phyloP scores from a whole-genome alignment of 2,797 vertebrate species.

The Eremophila alpestris region DNA sequence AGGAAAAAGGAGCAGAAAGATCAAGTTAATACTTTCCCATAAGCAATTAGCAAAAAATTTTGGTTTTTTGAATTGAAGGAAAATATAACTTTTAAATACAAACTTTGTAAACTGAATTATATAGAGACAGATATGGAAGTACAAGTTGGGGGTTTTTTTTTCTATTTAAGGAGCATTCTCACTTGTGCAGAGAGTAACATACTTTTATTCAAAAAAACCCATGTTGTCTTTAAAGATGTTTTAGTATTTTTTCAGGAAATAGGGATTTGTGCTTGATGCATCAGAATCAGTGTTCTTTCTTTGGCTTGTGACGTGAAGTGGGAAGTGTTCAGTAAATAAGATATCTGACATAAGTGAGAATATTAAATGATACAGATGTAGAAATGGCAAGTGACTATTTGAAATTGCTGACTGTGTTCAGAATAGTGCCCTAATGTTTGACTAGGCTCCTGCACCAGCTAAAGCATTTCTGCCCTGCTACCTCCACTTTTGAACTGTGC shows the following conservation, averaged over 20 bases:
- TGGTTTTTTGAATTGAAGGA: not conserved
- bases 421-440: not conserved
- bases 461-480: slow-evolving; percentile 49
- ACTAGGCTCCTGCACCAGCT: slow-evolving; percentile 2
- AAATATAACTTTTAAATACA: not conserved
- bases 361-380: not conserved
- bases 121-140: not conserved
- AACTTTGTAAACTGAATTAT: not conserved
- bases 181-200: not conserved
- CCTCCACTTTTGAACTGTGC: slow-evolving; percentile 1
- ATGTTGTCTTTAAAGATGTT: not conserved
- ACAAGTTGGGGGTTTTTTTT: not conserved
- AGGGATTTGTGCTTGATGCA: not conserved
- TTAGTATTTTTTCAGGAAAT: not conserved
- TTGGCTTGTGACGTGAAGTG: not conserved
- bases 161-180: not conserved
- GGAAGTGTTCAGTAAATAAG: not conserved
- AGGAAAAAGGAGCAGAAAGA: not conserved
- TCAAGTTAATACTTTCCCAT: not conserved
- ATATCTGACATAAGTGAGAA: not conserved
- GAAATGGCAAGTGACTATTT: not conserved
- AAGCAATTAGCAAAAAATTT: not conserved
- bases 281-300: not conserved
- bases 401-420: not conserved
- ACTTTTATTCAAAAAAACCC: not conserved